Evolutionary conservation across 1,140 invertebrate genomes (phyloP).

Genomic region (Paralvinella palmiformis): DNA sequence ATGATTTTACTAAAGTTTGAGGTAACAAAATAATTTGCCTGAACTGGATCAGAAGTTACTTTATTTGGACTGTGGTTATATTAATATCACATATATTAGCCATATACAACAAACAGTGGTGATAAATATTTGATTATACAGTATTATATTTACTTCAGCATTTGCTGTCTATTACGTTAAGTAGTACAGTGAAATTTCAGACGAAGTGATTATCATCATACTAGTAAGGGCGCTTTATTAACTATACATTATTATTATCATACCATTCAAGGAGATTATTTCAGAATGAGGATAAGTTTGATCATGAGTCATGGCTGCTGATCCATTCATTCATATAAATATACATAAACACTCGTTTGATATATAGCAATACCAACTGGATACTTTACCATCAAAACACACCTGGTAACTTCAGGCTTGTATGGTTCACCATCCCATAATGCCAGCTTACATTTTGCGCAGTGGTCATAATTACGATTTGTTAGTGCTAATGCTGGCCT

Average conservation of each 20-base stretch:
- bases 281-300: background rate
- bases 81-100: background rate
- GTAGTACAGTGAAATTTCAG: too few species aligned
- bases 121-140: background rate
- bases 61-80: background rate
- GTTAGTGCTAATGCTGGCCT: constrained; percentile 25
- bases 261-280: too few species aligned
- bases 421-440: constrained; percentile 28
- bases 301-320: background rate
- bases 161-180: too few species aligned
- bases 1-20: background rate
- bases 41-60: background rate
- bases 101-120: background rate
- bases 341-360: background rate
- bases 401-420: background rate
- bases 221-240: too few species aligned
- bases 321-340: background rate
- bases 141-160: background rate
- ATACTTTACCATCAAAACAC: background rate
- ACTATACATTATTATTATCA: too few species aligned
- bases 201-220: too few species aligned
- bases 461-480: constrained; percentile 30
- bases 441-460: constrained; percentile 37
- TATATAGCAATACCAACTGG: background rate
- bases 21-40: background rate